Evolutionary conservation across 1,140 invertebrate genomes (phyloP).

Genomic region (silkworm (Bombyx mori)): DNA sequence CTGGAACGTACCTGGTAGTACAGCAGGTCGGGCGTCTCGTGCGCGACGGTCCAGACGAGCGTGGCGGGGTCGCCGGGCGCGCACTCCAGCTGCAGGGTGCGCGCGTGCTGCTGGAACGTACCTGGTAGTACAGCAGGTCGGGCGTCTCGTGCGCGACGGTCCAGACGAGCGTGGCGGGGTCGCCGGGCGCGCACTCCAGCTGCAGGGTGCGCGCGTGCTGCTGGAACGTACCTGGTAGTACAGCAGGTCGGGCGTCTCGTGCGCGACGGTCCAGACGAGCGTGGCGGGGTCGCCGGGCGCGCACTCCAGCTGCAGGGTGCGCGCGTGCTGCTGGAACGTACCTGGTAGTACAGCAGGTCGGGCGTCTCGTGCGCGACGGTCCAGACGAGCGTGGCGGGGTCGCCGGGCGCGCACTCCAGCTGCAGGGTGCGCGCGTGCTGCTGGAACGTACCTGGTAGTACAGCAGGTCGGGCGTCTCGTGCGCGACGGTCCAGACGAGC

Average conservation of each 20-base stretch:
- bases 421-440: no score
- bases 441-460: slow-evolving; percentile 90
- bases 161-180: slow-evolving; percentile 83
- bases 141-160: slow-evolving; percentile 86
- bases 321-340: slow-evolving; percentile 82
- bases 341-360: slow-evolving; percentile 85
- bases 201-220: no score
- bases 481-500: slow-evolving; percentile 86
- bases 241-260: slow-evolving; percentile 83
- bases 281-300: slow-evolving; percentile 79
- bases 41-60: slow-evolving; percentile 86
- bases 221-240: slow-evolving; percentile 90
- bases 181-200: slow-evolving; percentile 81
- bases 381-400: slow-evolving; percentile 83
- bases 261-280: slow-evolving; percentile 86
- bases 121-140: slow-evolving; percentile 85
- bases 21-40: slow-evolving; percentile 83
- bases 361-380: slow-evolving; percentile 86
- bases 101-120: slow-evolving; percentile 82
- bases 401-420: slow-evolving; percentile 81
- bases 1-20: slow-evolving; percentile 90
- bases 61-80: slow-evolving; percentile 79
- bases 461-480: slow-evolving; percentile 83
- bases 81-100: slow-evolving; percentile 83
- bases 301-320: slow-evolving; percentile 83